Conservation (phyloP, 2,113 vertebrate species). For the Catharus minimus region DNA sequence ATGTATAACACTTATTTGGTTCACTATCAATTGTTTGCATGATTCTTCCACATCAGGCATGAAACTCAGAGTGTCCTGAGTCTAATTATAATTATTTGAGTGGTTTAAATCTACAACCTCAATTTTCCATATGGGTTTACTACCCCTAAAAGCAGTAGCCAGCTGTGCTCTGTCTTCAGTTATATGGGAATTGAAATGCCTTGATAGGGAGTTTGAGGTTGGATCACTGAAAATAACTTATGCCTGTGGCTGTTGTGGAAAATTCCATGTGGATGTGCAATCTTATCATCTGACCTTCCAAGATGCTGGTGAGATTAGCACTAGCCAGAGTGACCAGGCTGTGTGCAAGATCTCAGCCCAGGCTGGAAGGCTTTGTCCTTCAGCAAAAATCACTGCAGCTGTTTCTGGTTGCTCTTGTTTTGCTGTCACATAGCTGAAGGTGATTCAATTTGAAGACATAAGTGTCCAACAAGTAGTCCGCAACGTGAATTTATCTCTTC, state of each 20-base stretch:
- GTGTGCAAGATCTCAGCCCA: background rate
- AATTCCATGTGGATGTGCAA: conserved; percentile 50
- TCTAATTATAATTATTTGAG: background rate
- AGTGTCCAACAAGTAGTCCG: background rate
- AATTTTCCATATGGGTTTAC: background rate
- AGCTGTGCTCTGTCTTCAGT: background rate
- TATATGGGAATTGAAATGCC: background rate
- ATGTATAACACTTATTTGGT: background rate
- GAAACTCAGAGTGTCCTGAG: background rate
- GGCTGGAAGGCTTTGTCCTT: background rate
- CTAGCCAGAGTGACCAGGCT: background rate
- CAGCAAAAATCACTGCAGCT: background rate
- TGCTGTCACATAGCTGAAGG: background rate
- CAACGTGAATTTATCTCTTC: background rate
- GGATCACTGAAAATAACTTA: conserved; percentile 7
- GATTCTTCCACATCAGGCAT: background rate
- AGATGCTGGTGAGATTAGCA: background rate
- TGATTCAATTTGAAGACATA: background rate
- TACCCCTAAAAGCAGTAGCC: background rate
- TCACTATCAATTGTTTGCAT: background rate
- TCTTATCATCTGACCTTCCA: conserved; percentile 19
- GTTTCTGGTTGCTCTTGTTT: conserved; percentile 9
- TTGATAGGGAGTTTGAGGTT: conserved; percentile 35
- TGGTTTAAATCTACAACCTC: background rate
- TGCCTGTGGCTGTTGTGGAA: background rate